Evolutionary conservation across 2,888 invertebrate species (phyloP), one percentile per base, ranked within the genome.

Genomic region (Eremobia ochroleuca): DNA sequence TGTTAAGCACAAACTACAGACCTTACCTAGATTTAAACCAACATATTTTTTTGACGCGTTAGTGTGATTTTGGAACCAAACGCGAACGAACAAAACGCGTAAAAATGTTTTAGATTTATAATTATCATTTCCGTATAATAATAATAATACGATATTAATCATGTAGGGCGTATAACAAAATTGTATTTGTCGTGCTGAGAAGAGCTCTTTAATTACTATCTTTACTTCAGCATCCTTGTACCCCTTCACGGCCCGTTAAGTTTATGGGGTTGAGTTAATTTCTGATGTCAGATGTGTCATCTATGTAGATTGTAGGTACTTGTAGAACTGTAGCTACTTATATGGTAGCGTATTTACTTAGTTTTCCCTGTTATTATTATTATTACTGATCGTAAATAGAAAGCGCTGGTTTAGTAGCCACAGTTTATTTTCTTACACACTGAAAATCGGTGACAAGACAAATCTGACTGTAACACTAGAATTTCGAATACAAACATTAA

Each of bases 221-320:
- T 25, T 37, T 21, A 31, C 37, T n/a, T 58, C 18, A 37, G 13
- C 43, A 31, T 68, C 4, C 21, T 37, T 9, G 21, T 15, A 77
- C 25, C 46, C 68, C 28, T 37, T 46, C 37, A 40, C 55, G 76
- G 65, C 21, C 25, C 37, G 52, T 77, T 64, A 64, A 18, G 18
- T 34, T 77, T 43, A 28, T 8, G 43, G n/a, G 37, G 31, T 58
- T 31, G 28, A 79, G n/a, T 79, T 77, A 2, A 77, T 49, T 78
- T 58, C 52, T 62, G 43, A 46, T 76, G 25, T 58, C 52, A 52
- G 43, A 46, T 76, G 25, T 55, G 28, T 46, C n/a, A 21, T 72
- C 4, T 40, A 49, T 40, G 25, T 18, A 28, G 21, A 21, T 28
- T 49, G 9, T 6, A 28, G 11, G 25, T 28, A 71, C 21, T 34